These are phyloP conservation scores for Digitonthophagus gazella DNA, from an alignment of 2,888 invertebrate genomes.

Conservation along the genomic window DNA sequence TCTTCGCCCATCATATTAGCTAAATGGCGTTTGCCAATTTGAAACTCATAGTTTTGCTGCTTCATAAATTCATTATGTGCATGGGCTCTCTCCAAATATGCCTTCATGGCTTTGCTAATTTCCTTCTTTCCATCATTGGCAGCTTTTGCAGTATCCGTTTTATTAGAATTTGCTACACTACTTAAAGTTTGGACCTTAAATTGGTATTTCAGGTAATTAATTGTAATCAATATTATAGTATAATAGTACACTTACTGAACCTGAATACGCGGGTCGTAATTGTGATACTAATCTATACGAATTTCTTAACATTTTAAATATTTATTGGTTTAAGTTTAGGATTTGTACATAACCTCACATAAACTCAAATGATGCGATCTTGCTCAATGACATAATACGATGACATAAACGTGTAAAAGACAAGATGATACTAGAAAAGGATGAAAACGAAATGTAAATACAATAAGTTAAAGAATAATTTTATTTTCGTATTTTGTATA, in stretches of 20 bases:
- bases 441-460: too few species aligned
- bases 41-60: conserved; percentile 74
- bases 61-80: conserved; percentile 83
- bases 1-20: conserved; percentile 99
- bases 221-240: too few species aligned
- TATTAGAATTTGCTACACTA: not conserved
- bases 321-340: too few species aligned
- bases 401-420: too few species aligned
- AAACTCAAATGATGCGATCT: too few species aligned
- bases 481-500: too few species aligned
- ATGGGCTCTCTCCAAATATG: conserved; percentile 79
- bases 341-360: not conserved
- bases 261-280: conserved; percentile 1
- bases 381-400: not conserved
- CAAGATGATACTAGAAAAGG: too few species aligned
- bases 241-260: conserved; percentile 5
- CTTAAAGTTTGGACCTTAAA: conserved; percentile 1
- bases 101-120: conserved; percentile 85
- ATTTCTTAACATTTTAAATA: conserved; percentile 1
- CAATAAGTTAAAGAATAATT: too few species aligned
- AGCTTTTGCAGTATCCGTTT: not conserved
- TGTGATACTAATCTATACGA: conserved; percentile 1
- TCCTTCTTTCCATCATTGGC: conserved; percentile 29
- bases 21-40: conserved; percentile 90
- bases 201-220: not conserved